These are phyloP conservation scores for Pentamera pediparva DNA, from an alignment of 53 echinoderm and acorn worm genomes.

Conservation along the genomic window DNA sequence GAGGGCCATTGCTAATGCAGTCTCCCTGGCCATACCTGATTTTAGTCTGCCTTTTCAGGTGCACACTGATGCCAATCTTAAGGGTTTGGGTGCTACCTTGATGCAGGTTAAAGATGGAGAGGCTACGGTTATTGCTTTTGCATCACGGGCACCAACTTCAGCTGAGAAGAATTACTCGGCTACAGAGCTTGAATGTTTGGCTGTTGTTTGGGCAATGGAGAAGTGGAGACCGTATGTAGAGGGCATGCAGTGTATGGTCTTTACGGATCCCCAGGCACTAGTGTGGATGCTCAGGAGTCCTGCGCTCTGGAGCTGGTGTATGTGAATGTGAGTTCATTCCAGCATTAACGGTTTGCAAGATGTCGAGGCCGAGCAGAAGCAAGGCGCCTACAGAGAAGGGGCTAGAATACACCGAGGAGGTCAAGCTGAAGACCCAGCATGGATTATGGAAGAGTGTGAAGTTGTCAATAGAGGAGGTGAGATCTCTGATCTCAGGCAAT, in stretches of 20 bases:
- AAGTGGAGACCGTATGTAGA: slow-evolving; percentile 25
- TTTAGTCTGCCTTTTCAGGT: slow-evolving; percentile 15
- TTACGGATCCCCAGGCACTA: neutral
- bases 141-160: slow-evolving; percentile 13
- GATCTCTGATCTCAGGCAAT: slow-evolving; percentile 29
- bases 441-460: slow-evolving; percentile 22
- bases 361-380: slow-evolving; percentile 11
- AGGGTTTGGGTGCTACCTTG: neutral
- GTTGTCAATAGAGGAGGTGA: slow-evolving; percentile 9
- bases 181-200: slow-evolving; percentile 39
- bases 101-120: neutral
- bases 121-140: slow-evolving; percentile 22
- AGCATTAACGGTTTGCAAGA: no score
- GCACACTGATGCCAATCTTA: slow-evolving; percentile 21
- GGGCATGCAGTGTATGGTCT: neutral
- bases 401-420: slow-evolving; percentile 16
- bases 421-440: slow-evolving; percentile 34
- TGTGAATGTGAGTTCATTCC: no score
- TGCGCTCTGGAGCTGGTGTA: no score
- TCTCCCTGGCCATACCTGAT: slow-evolving; percentile 22
- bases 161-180: slow-evolving; percentile 47
- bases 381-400: slow-evolving; percentile 28
- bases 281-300: neutral
- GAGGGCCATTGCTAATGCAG: neutral
- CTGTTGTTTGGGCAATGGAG: slow-evolving; percentile 37